These are phyloP conservation scores for Habroteleia sp. DNA, from an alignment of 2,888 invertebrate genomes.

Conservation along the genomic window DNA sequence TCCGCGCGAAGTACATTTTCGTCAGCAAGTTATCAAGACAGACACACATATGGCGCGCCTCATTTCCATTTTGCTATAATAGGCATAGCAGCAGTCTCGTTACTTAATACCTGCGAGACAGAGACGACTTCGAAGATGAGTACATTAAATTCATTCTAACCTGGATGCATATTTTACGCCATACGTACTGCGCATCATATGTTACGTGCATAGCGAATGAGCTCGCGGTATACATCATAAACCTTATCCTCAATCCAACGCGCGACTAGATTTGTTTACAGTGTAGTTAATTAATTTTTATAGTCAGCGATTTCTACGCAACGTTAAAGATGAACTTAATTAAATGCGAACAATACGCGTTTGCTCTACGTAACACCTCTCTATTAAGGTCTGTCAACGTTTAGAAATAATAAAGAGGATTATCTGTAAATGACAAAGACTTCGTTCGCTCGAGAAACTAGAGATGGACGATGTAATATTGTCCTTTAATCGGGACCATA, in stretches of 20 bases:
- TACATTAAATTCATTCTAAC: constrained; percentile 68
- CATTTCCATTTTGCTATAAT: constrained; percentile 66
- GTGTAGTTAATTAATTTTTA: constrained; percentile 55
- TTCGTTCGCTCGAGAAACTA: constrained; percentile 3
- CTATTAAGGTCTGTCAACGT: constrained; percentile 31
- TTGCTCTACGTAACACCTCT: constrained; percentile 2
- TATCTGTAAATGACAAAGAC: constrained; percentile 10
- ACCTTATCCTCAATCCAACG: constrained; percentile 40
- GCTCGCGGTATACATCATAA: constrained; percentile 36
- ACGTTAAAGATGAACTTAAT: constrained; percentile 34
- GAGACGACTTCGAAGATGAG: constrained; percentile 70
- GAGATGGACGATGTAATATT: background rate
- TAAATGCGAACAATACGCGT: constrained; percentile 32
- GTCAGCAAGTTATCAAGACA: constrained; percentile 63
- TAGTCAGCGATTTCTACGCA: constrained; percentile 36
- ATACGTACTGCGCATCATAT: constrained; percentile 48
- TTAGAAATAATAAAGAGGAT: constrained; percentile 32
- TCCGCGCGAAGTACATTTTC: constrained; percentile 59
- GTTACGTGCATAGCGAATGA: constrained; percentile 53
- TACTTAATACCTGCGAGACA: constrained; percentile 69
- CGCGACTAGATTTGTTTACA: constrained; percentile 49
- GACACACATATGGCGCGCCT: constrained; percentile 60
- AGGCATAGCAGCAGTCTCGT: constrained; percentile 67
- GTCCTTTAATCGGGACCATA: constrained; percentile 5
- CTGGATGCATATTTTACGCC: constrained; percentile 68